Base-by-base conservation (phyloP, 2,797 vertebrate genomes). In the Schizopygopsis malacanthus region DNA sequence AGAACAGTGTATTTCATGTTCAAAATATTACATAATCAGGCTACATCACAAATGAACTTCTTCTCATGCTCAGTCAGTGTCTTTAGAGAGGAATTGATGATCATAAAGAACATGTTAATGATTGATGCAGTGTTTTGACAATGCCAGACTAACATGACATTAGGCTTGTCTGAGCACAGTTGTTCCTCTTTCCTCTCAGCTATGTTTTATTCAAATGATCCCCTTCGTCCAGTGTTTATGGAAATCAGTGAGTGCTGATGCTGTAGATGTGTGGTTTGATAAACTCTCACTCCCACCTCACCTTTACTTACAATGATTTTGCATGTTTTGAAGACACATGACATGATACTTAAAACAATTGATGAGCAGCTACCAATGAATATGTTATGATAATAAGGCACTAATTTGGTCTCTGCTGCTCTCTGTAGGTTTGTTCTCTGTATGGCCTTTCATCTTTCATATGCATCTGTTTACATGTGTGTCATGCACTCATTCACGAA, bases 181-280 rank as follows among this genome's bases (percentile, higher is more conserved):
- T 71, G 41, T 72, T 61, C 65, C 22, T 79, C 22, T 86, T 71
- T 80, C 45, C 50, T 73, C 52, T 52, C 63, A 59, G 65, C 73
- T 72, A 28, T 28, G 33, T 81, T 50, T 76, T 67, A 85, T 79
- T 85, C 75, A 85, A 79, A 85, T 71, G 6, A 82, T 54, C 47
- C 59, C 39, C 20, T n/a, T 59, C 37, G 3, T 56, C 9, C n/a
- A 41, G 20, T 78, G 81, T 71, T 75, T 65, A 67, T 84, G 82
- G 61, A 84, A 84, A 79, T 72, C 37, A 59, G 12, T 33, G 56
- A 56, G 47, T 84, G 77, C 82, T 84, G 86, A 87, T 72, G 70
- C 28, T 79, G 16, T 75, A 81, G 82, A 84, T 84, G 61, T 69
- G 47, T 33, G n/a, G 18, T 79, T 39, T 80, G 77, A 87, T 84